Conservation (phyloP, 2,113 vertebrate species). For the Machaerirhynchus nigripectus region DNA sequence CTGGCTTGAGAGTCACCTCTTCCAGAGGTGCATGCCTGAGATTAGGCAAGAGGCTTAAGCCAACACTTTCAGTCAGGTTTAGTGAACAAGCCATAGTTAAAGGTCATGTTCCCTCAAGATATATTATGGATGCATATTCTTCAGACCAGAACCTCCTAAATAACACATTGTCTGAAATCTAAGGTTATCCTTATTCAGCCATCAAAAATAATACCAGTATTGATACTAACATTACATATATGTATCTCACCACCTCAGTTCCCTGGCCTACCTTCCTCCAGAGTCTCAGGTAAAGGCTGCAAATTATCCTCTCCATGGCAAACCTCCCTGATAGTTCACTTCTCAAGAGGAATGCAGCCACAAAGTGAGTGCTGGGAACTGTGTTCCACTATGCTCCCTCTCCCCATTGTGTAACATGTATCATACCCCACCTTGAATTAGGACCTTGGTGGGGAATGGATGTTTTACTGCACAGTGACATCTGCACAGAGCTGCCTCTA, state of each 20-base stretch:
- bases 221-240: background rate
- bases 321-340: background rate
- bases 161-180: background rate
- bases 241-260: background rate
- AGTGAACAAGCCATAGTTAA: background rate
- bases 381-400: background rate
- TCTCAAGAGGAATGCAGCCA: background rate
- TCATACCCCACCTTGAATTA: too few relatives aligned
- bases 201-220: background rate
- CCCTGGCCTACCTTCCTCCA: background rate
- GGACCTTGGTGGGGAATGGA: background rate
- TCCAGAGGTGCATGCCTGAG: background rate
- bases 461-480: background rate
- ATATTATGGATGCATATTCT: background rate
- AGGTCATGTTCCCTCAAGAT: background rate
- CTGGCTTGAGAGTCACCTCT: background rate
- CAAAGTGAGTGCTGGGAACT: background rate
- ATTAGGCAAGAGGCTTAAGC: background rate
- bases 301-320: background rate
- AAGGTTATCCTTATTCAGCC: background rate
- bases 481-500: background rate
- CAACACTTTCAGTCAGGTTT: background rate
- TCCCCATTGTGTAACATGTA: rapidly evolving
- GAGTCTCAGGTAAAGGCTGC: background rate
- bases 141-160: background rate